Evolutionary conservation across 2,797 vertebrate species (phyloP), one percentile per base, ranked within the genome.

Genomic region (Stomatorhinus walkeri): DNA sequence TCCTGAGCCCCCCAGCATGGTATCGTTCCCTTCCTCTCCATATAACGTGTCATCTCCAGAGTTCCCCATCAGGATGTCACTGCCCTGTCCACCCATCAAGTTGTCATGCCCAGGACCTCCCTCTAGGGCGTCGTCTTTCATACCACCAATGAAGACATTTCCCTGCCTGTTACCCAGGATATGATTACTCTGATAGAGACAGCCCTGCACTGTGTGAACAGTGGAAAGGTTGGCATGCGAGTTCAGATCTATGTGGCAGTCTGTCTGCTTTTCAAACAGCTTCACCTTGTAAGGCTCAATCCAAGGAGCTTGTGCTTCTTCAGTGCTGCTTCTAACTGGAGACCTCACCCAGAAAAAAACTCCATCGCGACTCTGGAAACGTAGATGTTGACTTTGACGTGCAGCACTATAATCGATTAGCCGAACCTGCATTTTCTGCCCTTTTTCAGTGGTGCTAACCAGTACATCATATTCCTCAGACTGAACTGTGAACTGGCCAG

Each of bases 1-100:
- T 43, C 93, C 93, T 12, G 89, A 89, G 83, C 90, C 88, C n/a
- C 94, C 94, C 19, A 93, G 59, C 89, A 94, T 92, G 0, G 88
- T 92, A 88, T 94, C 93, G 9, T 92, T 88, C 19, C 94, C 93
- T 4, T 92, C 92, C 36, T 90, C 92, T 4, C 93, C 93, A 24
- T 94, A 92, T 19, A 94, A 88, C 48, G 92, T 93, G 88, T 94
- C 93, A 1, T 93, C 90, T 46, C 93, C 94, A 1, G 49, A 2
- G 8, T 90, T 91, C 6, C 93, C 93, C 22, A 90, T 86, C 8
- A 94, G 89, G 40, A 93, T 87, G 88, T 93, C 94, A 6, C 79
- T 87, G 87, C 93, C 93, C 5, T 51, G 46, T 3, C 92, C 93
- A 79, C 93, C 93, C 0, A 92, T 91, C 87, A 94, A 87, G 0